A percentile compares a stretch with the other conserved stretches of the same genome.
Evolutionary conservation across 2,888 invertebrate genomes (phyloP).

Genomic region (Noctua janthina): DNA sequence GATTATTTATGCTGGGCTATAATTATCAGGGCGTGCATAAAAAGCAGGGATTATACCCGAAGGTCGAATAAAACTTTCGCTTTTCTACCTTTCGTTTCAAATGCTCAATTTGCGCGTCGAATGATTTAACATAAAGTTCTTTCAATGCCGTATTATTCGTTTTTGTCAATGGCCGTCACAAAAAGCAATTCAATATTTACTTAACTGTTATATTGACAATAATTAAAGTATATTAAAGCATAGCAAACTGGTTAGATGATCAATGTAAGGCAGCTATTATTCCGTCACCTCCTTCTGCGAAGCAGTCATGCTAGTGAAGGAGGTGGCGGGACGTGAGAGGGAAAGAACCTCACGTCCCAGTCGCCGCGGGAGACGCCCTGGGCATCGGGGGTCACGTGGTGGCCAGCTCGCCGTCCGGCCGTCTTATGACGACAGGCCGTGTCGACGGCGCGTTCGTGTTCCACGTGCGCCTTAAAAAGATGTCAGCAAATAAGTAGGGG

Average conservation of each 20-base stretch:
- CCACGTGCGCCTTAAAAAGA: too few relatives aligned
- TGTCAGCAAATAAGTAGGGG: too few relatives aligned
- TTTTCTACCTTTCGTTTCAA: constrained; percentile 22
- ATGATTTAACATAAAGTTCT: not conserved
- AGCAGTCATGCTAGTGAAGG: too few relatives aligned
- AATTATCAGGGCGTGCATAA: constrained; percentile 58
- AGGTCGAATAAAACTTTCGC: constrained; percentile 51
- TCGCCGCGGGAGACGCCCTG: too few relatives aligned
- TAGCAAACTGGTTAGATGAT: not conserved
- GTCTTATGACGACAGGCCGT: too few relatives aligned
- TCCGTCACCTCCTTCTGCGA: not conserved
- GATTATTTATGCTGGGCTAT: constrained; percentile 56
- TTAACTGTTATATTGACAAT: not conserved
- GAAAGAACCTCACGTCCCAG: too few relatives aligned
- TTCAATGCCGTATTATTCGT: not conserved
- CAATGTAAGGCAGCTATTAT: not conserved
- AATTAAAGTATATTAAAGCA: not conserved
- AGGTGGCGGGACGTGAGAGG: too few relatives aligned
- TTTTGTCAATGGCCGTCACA: not conserved
- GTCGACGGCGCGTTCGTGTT: too few relatives aligned
- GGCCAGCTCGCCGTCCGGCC: too few relatives aligned
- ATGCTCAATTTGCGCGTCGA: constrained; percentile 30
- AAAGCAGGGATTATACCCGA: constrained; percentile 46
- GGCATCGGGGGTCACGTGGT: too few relatives aligned
- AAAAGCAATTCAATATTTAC: not conserved